These are phyloP conservation scores for Hormiphora californensis DNA, from an alignment of 37 sponge, comb jelly and placozoan genomes.

Conservation along the genomic window DNA sequence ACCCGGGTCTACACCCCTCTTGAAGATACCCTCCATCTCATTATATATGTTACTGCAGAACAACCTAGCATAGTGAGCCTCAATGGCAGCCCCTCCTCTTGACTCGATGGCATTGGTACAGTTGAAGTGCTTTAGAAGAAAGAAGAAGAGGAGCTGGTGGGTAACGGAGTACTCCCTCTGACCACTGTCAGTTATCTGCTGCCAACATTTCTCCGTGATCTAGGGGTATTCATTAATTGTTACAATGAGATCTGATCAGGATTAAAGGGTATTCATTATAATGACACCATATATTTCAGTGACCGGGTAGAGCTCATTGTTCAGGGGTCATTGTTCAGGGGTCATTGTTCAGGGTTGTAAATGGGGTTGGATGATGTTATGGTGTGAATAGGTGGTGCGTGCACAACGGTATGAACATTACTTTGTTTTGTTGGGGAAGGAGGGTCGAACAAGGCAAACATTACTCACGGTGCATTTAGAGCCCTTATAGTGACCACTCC, in stretches of 20 bases:
- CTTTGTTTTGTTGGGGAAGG: too few species aligned
- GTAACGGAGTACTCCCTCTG: conserved; percentile 23
- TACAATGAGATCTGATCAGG: too few species aligned
- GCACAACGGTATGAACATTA: too few species aligned
- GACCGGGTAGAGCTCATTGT: too few species aligned
- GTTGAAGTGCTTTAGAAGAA: conserved; percentile 24
- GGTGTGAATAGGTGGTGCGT: too few species aligned
- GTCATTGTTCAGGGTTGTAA: too few species aligned
- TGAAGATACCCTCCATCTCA: conserved; percentile 3
- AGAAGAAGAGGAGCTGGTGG: conserved; percentile 41
- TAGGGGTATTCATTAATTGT: not conserved
- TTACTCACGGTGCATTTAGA: conserved; percentile 1
- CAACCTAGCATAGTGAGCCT: not conserved
- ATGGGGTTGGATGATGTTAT: too few species aligned
- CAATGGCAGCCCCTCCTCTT: not conserved
- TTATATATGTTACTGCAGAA: not conserved
- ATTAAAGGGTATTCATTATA: too few species aligned
- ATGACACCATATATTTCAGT: too few species aligned
- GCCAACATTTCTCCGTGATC: conserved; percentile 31
- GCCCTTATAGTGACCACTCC: conserved; percentile 14
- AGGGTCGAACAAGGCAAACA: too few species aligned
- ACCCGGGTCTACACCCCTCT: conserved; percentile 23
- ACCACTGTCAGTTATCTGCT: conserved; percentile 7
- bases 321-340: too few species aligned
- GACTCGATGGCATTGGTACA: not conserved